Evolutionary conservation across 2,888 invertebrate genomes (phyloP).

Genomic region (Meiosimyza decipiens): DNA sequence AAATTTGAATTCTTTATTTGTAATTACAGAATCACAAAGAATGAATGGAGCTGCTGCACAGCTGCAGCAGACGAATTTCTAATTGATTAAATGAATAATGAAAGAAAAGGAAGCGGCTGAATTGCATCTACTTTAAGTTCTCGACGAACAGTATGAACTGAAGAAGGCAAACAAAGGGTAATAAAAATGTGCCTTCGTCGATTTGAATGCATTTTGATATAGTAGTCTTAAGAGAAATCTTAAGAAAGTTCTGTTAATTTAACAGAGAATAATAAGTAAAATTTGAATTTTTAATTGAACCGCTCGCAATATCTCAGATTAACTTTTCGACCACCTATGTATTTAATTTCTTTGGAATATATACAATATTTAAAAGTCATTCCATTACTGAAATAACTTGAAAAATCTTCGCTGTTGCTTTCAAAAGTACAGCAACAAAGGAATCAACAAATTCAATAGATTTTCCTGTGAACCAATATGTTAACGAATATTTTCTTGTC

Average conservation of each 20-base stretch:
- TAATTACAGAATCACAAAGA: slow-evolving; percentile 25
- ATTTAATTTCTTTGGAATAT: too few relatives aligned
- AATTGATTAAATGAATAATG: slow-evolving; percentile 34
- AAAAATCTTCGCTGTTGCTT: slow-evolving; percentile 43
- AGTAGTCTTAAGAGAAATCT: too few relatives aligned
- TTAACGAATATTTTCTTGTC: slow-evolving; percentile 33
- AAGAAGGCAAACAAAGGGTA: too few relatives aligned
- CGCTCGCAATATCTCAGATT: slow-evolving; percentile 1
- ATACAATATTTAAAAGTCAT: slow-evolving; percentile 55
- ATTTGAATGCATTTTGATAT: too few relatives aligned
- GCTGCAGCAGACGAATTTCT: slow-evolving; percentile 28
- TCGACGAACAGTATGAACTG: too few relatives aligned
- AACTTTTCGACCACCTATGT: slow-evolving; percentile 7
- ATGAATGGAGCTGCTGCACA: slow-evolving; percentile 35
- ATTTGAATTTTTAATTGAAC: not conserved
- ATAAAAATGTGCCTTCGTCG: too few relatives aligned
- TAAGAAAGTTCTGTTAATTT: too few relatives aligned
- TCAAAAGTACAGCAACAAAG: slow-evolving; percentile 20
- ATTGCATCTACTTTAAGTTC: not conserved
- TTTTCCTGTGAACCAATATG: slow-evolving; percentile 35
- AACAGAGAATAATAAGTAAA: too few relatives aligned
- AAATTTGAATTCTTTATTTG: slow-evolving; percentile 22
- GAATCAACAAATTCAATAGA: slow-evolving; percentile 20
- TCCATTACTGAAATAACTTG: slow-evolving; percentile 55
- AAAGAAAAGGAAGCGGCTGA: not conserved